Evolutionary conservation across 2,888 invertebrate genomes (phyloP).

Genomic region (Platycnemis pennipes): DNA sequence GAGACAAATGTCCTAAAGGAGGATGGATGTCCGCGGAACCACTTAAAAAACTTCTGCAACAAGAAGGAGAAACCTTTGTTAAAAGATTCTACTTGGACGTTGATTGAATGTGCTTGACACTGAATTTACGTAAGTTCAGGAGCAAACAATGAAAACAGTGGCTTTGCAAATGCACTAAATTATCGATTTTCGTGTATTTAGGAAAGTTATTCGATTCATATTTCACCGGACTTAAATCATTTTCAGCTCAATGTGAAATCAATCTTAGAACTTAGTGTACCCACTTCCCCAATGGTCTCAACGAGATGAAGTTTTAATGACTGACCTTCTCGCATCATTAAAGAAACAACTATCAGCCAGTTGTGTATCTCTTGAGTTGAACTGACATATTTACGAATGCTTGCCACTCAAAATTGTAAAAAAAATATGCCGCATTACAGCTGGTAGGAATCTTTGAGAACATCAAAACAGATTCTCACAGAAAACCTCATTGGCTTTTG

Average conservation of each 20-base stretch:
- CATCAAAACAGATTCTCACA: too few species aligned
- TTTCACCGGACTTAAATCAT: neutral
- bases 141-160: neutral
- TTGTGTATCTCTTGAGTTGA: too few species aligned
- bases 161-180: neutral
- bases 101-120: neutral
- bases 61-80: neutral
- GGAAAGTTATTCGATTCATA: neutral
- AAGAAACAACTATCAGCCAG: too few species aligned
- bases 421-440: too few species aligned
- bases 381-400: too few species aligned
- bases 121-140: neutral
- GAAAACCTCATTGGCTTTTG: too few species aligned
- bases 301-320: too few species aligned
- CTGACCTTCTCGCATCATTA: too few species aligned
- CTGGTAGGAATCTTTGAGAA: too few species aligned
- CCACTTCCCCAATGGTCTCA: too few species aligned
- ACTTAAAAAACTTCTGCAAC: neutral
- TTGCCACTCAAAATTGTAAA: too few species aligned
- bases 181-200: neutral
- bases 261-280: too few species aligned
- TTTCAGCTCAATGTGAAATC: neutral
- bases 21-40: neutral
- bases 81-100: neutral
- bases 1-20: constrained; percentile 3